Evolutionary conservation across 1,140 invertebrate genomes (phyloP).

Genomic region (Acyrthosiphon pisum): DNA sequence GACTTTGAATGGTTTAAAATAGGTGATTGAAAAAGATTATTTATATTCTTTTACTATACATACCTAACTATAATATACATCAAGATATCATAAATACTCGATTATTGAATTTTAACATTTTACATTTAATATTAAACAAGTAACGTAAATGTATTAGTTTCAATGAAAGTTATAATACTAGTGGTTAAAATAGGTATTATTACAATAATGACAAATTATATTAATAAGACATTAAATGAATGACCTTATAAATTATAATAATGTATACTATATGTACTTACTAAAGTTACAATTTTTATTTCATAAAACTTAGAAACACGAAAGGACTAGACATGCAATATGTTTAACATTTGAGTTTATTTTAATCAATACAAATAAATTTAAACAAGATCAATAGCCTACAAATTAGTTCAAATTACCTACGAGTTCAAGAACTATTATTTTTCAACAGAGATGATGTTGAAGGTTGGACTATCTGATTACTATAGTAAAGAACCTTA

Average conservation of each 20-base stretch:
- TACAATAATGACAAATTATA: constrained; percentile 2
- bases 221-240: neutral
- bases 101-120: neutral
- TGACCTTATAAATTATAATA: neutral
- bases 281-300: neutral
- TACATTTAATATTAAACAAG: neutral
- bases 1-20: neutral
- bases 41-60: neutral
- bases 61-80: neutral
- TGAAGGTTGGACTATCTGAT: neutral
- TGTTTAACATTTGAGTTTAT: neutral
- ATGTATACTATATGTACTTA: neutral
- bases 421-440: neutral
- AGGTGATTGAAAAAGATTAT: neutral
- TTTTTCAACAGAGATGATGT: neutral
- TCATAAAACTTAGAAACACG: neutral
- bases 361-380: constrained; percentile 2
- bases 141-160: neutral
- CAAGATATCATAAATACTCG: neutral
- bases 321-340: neutral
- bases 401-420: neutral
- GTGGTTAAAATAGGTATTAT: neutral
- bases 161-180: neutral
- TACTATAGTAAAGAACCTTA: neutral
- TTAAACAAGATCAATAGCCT: neutral